Evolutionary conservation across 2,888 invertebrate genomes (phyloP).

Genomic region (Dicranocentrus wangi): DNA sequence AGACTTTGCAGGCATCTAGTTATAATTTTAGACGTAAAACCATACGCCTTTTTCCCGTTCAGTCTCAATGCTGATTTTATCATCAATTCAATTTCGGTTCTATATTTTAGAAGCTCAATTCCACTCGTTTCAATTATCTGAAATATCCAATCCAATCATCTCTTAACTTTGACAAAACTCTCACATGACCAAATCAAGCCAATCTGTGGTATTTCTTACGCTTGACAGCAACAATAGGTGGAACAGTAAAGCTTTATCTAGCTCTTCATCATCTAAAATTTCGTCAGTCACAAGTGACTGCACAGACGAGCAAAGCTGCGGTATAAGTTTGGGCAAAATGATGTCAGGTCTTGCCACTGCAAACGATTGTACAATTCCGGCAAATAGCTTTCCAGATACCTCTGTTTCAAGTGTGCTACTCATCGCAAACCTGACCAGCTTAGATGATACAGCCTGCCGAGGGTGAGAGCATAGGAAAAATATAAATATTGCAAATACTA

Average conservation of each 20-base stretch:
- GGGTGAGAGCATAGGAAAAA: neutral
- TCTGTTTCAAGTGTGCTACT: constrained; percentile 87
- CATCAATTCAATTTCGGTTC: constrained; percentile 76
- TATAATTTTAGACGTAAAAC: constrained; percentile 65
- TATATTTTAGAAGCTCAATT: constrained; percentile 77
- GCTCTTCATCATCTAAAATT: constrained; percentile 82
- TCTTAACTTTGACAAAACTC: neutral
- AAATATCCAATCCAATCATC: neutral
- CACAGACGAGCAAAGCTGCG: constrained; percentile 82
- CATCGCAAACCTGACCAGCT: constrained; percentile 84
- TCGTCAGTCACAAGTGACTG: constrained; percentile 80
- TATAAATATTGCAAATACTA: neutral
- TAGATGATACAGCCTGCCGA: constrained; percentile 81
- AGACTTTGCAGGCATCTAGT: constrained; percentile 69
- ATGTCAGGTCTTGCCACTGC: constrained; percentile 81
- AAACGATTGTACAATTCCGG: constrained; percentile 81
- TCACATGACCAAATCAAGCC: too few relatives aligned
- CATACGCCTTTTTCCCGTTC: constrained; percentile 72
- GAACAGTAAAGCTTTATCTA: constrained; percentile 86
- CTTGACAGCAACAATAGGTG: constrained; percentile 84
- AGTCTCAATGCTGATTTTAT: constrained; percentile 77
- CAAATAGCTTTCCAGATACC: constrained; percentile 87
- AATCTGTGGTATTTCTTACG: constrained; percentile 76
- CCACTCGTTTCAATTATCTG: constrained; percentile 75
- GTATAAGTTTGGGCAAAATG: constrained; percentile 83